These are phyloP conservation scores for Plutella xylostella DNA, from an alignment of 2,888 invertebrate genomes.

Conservation along the genomic window DNA sequence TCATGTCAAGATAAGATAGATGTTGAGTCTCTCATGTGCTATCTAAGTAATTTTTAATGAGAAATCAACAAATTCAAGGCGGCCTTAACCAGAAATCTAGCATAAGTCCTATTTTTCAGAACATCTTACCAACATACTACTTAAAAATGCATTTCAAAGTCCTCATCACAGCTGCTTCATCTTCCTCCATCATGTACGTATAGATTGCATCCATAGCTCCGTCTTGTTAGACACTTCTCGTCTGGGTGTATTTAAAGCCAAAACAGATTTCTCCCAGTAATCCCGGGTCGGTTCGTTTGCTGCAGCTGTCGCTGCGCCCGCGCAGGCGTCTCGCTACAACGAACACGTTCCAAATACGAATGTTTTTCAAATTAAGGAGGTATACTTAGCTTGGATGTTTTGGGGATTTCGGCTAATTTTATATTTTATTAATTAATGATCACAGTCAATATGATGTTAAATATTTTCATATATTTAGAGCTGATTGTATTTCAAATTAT, in stretches of 20 bases:
- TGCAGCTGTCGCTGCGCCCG: slow-evolving; percentile 21
- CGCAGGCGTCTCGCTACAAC: slow-evolving; percentile 15
- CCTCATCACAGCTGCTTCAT: too few relatives aligned
- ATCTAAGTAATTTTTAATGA: too few relatives aligned
- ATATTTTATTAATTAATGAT: not conserved
- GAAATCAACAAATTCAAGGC: too few relatives aligned
- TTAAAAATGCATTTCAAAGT: too few relatives aligned
- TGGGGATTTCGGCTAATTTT: not conserved
- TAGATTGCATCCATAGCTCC: not conserved
- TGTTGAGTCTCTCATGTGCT: too few relatives aligned
- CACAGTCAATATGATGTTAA: not conserved
- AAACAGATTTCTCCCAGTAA: slow-evolving; percentile 6
- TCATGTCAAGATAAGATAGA: too few relatives aligned
- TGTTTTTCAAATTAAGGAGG: slow-evolving; percentile 9
- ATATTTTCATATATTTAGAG: not conserved
- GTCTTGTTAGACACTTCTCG: too few relatives aligned
- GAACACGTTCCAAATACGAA: slow-evolving; percentile 17
- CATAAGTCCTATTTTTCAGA: too few relatives aligned
- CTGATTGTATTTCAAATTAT: not conserved
- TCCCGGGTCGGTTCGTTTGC: slow-evolving; percentile 16
- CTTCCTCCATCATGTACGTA: too few relatives aligned
- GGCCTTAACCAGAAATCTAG: too few relatives aligned
- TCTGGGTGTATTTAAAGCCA: too few relatives aligned
- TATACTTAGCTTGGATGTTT: not conserved
- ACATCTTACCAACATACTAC: too few relatives aligned